Conservation (phyloP, 2,888 invertebrate genomes). For the Molorchus minor region DNA sequence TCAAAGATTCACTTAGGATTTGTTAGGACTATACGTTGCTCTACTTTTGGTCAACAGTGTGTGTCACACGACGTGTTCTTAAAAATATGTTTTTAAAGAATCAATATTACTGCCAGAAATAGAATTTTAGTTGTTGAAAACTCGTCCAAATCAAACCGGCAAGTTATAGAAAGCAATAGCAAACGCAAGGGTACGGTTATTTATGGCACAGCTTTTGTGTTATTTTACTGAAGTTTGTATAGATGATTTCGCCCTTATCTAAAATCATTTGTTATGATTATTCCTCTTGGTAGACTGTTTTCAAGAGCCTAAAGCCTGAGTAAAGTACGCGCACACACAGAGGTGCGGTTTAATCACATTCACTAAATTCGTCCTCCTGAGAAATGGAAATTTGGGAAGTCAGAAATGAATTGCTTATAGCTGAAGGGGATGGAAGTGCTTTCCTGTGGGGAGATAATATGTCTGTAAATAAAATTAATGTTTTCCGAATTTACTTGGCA, state of each 20-base stretch:
- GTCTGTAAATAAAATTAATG: slow-evolving; percentile 37
- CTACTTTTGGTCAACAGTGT: too few relatives aligned
- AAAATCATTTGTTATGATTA: slow-evolving; percentile 1
- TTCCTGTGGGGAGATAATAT: slow-evolving; percentile 32
- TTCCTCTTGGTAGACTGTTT: background rate
- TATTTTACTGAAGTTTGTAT: too few relatives aligned
- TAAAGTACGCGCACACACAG: slow-evolving; percentile 8
- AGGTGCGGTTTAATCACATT: slow-evolving; percentile 37
- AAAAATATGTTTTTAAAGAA: too few relatives aligned
- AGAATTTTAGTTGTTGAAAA: too few relatives aligned
- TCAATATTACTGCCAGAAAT: too few relatives aligned
- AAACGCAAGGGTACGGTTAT: too few relatives aligned
- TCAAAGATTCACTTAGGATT: too few relatives aligned
- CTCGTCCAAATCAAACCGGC: too few relatives aligned
- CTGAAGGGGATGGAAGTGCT: slow-evolving; percentile 39
- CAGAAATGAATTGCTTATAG: slow-evolving; percentile 45
- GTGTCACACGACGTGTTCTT: too few relatives aligned
- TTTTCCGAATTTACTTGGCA: slow-evolving; percentile 27
- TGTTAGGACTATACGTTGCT: too few relatives aligned
- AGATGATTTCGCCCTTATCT: background rate
- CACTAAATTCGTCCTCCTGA: slow-evolving; percentile 33
- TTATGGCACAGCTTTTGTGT: too few relatives aligned
- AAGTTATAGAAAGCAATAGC: too few relatives aligned
- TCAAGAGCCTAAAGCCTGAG: background rate
- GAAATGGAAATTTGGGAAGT: slow-evolving; percentile 45